Evolutionary conservation across 23 tunicate species (phyloP).

Genomic region (Corella eumyota): DNA sequence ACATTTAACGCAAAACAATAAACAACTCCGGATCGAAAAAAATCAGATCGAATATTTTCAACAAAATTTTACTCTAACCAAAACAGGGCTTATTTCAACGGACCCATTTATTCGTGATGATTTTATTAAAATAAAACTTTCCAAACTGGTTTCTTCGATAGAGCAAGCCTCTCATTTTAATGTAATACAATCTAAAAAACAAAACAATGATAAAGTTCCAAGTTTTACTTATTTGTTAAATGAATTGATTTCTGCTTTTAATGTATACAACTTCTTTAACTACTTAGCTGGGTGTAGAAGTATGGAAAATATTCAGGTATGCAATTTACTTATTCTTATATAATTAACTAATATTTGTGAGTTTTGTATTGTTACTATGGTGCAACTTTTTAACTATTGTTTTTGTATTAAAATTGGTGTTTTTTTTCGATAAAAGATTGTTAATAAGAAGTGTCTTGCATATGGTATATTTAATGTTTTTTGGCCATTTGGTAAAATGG

Average conservation of each 20-base stretch:
- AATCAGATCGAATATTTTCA: too few relatives aligned
- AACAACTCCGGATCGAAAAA: too few relatives aligned
- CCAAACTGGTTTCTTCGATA: slow-evolving; percentile 17
- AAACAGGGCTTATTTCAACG: not conserved
- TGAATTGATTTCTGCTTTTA: slow-evolving; percentile 45
- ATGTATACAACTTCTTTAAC: slow-evolving; percentile 47
- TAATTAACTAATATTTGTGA: too few relatives aligned
- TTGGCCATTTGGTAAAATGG: too few relatives aligned
- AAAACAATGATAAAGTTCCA: not conserved
- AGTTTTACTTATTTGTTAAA: slow-evolving; percentile 43
- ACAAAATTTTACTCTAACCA: too few relatives aligned
- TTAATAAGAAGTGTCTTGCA: too few relatives aligned
- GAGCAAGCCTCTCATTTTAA: slow-evolving; percentile 9
- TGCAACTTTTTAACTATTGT: too few relatives aligned
- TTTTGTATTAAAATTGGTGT: too few relatives aligned
- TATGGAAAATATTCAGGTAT: slow-evolving; percentile 16
- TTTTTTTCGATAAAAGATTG: too few relatives aligned
- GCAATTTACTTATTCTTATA: not conserved
- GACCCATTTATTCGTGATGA: slow-evolving; percentile 20
- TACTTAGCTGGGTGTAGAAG: slow-evolving; percentile 48
- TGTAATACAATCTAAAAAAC: not conserved
- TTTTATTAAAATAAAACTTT: slow-evolving; percentile 28
- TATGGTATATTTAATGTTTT: too few relatives aligned
- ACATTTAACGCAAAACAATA: too few relatives aligned
- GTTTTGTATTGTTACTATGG: too few relatives aligned